Evolutionary conservation across 1,140 invertebrate species (phyloP).

Genomic region (Lepidurus packardi): DNA sequence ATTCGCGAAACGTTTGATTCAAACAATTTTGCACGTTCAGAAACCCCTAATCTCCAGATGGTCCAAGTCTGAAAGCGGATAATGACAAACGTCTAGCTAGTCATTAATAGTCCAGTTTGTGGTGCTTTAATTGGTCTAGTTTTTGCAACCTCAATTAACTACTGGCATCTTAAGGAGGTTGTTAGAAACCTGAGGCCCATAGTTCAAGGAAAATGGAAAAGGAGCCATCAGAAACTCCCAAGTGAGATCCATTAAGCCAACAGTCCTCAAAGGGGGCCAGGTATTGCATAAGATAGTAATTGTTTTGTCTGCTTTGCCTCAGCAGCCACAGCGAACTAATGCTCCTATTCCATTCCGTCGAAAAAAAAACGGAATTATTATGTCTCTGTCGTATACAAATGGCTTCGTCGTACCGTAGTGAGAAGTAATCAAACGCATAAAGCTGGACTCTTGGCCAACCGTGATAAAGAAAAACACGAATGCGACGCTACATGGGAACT

Average conservation of each 20-base stretch:
- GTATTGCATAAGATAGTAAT: not conserved
- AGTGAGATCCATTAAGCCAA: constrained; percentile 3
- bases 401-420: not conserved
- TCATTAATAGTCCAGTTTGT: not conserved
- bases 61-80: not conserved
- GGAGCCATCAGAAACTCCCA: constrained; percentile 1
- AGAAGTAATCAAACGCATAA: not conserved
- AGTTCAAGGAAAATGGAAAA: not conserved
- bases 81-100: not conserved
- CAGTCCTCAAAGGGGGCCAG: not conserved
- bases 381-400: not conserved
- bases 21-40: too few species aligned
- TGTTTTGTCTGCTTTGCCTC: not conserved
- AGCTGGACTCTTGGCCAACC: not conserved
- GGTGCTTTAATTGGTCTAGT: not conserved
- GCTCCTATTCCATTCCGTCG: not conserved
- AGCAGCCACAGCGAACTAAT: not conserved
- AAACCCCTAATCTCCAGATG: not conserved
- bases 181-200: not conserved
- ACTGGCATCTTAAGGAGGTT: not conserved
- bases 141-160: not conserved
- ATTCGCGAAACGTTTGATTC: too few species aligned
- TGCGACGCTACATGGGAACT: not conserved
- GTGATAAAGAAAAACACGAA: not conserved
- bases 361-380: not conserved